Evolutionary conservation across 2,797 vertebrate species (phyloP), one percentile per base, ranked within the genome.

Genomic region (Sebastes miniatus): DNA sequence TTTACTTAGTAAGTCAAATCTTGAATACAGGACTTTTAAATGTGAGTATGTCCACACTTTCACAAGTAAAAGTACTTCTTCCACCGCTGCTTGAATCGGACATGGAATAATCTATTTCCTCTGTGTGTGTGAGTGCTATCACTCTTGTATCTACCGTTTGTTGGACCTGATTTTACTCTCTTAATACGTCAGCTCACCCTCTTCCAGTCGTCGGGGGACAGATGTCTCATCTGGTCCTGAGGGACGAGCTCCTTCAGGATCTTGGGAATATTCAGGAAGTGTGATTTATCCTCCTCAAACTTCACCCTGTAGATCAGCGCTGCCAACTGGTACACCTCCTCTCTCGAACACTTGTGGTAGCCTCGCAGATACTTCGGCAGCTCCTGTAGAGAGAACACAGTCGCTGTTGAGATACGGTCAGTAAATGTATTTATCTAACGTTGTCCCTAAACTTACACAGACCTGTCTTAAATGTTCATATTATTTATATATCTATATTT

Each of bases 201-300:
- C 94, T 98, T 99, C 98, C 98, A 99, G 95, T 99, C 98, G 0
- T 99, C 98, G 1, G 97, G 97, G 0, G 97, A 96, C 73, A 99
- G 83, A 75, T 97, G 97, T 62, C 97, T 94, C 70, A 98, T 95
- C 74, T 99, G 96, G 82, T 99, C 98, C 87, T 99, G 98, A 6
- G 98, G 98, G 65, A 99, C 96, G 54, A 99, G 87, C 61, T 99
- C 98, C 87, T 97, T 97, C 57, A 99, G 95, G 86, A 98, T 95
- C 86, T 97, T 98, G 52, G 97, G 94, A 34, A 99, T 97, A 65
- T 96, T 97, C 62, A 97, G 96, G 87, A 99, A 98, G 85, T 97
- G 96, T 43, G 97, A 97, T 81, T 98, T 98, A 88, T 99, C 98
- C 6, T 99, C 98, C 81, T 99, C 97, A 39, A 97, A 98, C 93